These are phyloP conservation scores for Bombylius major DNA, from an alignment of 2,888 invertebrate species.

Conservation along the genomic window DNA sequence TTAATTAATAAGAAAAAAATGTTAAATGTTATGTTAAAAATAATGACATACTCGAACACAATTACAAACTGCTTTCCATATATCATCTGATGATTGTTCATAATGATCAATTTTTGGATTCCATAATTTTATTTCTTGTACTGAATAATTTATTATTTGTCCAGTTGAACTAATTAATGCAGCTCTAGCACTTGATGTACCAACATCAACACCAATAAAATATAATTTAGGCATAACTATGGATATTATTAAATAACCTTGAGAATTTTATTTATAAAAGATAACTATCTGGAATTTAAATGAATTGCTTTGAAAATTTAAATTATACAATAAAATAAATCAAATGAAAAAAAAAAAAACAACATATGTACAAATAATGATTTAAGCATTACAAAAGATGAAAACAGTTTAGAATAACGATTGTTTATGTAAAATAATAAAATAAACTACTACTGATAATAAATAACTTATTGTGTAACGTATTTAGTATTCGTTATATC, in stretches of 20 bases:
- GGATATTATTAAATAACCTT: too few relatives aligned
- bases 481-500: too few relatives aligned
- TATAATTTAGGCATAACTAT: constrained; percentile 31
- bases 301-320: too few relatives aligned
- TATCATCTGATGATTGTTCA: constrained; percentile 82
- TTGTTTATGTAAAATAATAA: too few relatives aligned
- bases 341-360: neutral
- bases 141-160: constrained; percentile 48
- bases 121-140: constrained; percentile 59
- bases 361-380: too few relatives aligned
- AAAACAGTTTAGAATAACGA: too few relatives aligned
- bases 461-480: too few relatives aligned
- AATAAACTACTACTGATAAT: too few relatives aligned
- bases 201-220: constrained; percentile 86
- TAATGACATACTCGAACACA: constrained; percentile 57
- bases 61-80: constrained; percentile 56
- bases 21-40: neutral
- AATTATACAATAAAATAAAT: neutral
- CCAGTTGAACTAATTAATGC: constrained; percentile 63
- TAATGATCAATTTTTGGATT: constrained; percentile 64
- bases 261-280: too few relatives aligned
- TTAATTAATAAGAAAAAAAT: neutral
- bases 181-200: constrained; percentile 80
- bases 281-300: too few relatives aligned
- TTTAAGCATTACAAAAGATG: too few relatives aligned